Evolutionary conservation across 2,113 vertebrate genomes (phyloP).

Genomic region (Lampris megalopsis): DNA sequence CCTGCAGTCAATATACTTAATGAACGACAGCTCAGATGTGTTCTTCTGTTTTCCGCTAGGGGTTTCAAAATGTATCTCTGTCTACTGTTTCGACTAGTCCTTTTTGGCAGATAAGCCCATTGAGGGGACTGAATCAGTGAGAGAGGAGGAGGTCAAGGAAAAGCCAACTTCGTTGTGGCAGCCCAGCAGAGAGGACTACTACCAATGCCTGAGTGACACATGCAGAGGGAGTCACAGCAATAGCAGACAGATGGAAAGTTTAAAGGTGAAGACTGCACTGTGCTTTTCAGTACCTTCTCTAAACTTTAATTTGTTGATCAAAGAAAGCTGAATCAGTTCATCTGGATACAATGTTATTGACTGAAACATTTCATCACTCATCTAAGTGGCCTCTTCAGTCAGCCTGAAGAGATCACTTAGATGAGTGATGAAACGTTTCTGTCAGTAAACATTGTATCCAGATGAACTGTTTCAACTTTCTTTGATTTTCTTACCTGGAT

Average conservation of each 20-base stretch:
- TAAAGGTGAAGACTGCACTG: conserved; percentile 71
- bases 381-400: too few species aligned
- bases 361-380: too few species aligned
- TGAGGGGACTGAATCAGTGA: conserved; percentile 33
- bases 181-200: conserved; percentile 75
- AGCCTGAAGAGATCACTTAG: too few species aligned
- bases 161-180: conserved; percentile 56
- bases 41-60: conserved; percentile 4
- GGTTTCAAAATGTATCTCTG: neutral
- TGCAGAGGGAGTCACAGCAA: conserved; percentile 40
- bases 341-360: too few species aligned
- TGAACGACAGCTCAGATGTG: neutral
- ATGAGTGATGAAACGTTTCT: too few species aligned
- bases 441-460: too few species aligned
- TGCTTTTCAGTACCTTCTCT: neutral
- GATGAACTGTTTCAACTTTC: too few species aligned
- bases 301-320: neutral
- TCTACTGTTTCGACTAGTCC: conserved; percentile 33
- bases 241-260: conserved; percentile 75
- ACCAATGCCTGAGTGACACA: conserved; percentile 73
- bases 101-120: conserved; percentile 47
- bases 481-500: too few species aligned
- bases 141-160: conserved; percentile 57
- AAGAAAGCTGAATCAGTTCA: too few species aligned
- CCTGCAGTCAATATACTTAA: neutral